Percentiles rank a stretch among this genome's conserved stretches.
Conservation (phyloP, 2,797 vertebrate genomes). For the Myotis planiceps region DNA sequence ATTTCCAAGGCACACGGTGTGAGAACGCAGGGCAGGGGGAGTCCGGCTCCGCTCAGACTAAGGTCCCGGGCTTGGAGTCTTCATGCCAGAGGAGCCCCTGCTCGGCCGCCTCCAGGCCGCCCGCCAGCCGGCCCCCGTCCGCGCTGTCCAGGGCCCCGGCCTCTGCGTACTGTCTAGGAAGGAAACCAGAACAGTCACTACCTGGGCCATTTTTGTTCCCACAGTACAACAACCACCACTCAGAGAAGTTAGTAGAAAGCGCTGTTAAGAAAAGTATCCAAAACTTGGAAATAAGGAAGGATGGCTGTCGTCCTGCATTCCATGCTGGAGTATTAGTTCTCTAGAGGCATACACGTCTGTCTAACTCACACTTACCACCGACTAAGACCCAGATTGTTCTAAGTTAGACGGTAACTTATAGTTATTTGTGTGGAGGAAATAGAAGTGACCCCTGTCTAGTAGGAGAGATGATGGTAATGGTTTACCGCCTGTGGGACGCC, state of each 20-base stretch:
- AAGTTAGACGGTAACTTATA: not conserved
- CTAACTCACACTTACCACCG: not conserved
- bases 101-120: slow-evolving; percentile 86
- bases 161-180: slow-evolving; percentile 91
- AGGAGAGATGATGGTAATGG: not conserved
- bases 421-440: not conserved
- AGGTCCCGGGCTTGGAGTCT: slow-evolving; percentile 96
- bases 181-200: slow-evolving; percentile 63
- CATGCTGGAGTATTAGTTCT: not conserved
- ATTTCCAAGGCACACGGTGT: slow-evolving; percentile 92
- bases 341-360: not conserved
- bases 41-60: slow-evolving; percentile 89
- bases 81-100: slow-evolving; percentile 95
- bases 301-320: not conserved
- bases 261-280: not conserved
- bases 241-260: slow-evolving; percentile 49
- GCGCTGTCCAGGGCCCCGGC: slow-evolving; percentile 87
- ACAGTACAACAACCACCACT: not conserved
- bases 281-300: not conserved
- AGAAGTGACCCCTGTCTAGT: not conserved
- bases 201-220: not conserved
- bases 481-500: not conserved
- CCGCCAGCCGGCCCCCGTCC: slow-evolving; percentile 85
- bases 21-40: slow-evolving; percentile 73
- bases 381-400: not conserved